A percentile compares a stretch with the other conserved stretches of the same genome.
phyloP scores from a whole-genome alignment of 1,140 invertebrate genomes.

The Dendroctonus valens region DNA sequence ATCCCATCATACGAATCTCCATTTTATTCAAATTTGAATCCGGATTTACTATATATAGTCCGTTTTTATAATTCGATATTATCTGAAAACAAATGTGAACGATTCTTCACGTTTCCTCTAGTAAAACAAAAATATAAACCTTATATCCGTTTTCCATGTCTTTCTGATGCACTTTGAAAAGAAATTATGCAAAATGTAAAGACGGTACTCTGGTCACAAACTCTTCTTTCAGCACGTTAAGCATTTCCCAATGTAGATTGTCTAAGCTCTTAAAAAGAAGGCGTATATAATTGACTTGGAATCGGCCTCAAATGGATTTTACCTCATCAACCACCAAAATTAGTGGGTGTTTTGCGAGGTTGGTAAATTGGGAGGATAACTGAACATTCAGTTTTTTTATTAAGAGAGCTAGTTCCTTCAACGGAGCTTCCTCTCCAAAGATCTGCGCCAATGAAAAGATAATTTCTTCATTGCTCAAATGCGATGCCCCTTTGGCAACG shows the following conservation, averaged over 20 bases:
- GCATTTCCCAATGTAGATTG: constrained; percentile 72
- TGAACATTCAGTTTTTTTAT: constrained; percentile 17
- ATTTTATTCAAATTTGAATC: constrained; percentile 67
- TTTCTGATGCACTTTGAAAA: constrained; percentile 63
- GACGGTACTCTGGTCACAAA: constrained; percentile 73
- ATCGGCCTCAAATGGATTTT: constrained; percentile 34
- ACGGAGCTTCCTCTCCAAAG: constrained; percentile 23
- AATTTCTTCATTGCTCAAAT: constrained; percentile 12
- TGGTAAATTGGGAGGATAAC: not conserved
- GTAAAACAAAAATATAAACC: constrained; percentile 11
- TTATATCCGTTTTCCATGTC: constrained; percentile 60
- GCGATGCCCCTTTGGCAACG: constrained; percentile 12
- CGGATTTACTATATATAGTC: constrained; percentile 64
- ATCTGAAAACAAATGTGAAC: constrained; percentile 28
- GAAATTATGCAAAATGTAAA: constrained; percentile 64
- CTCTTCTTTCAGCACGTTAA: constrained; percentile 61
- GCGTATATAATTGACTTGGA: constrained; percentile 1
- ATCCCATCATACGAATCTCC: constrained; percentile 64
- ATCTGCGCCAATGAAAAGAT: constrained; percentile 31
- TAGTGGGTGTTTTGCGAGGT: constrained; percentile 52
- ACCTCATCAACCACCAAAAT: constrained; percentile 68
- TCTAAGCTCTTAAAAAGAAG: constrained; percentile 62
- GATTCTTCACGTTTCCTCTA: not conserved
- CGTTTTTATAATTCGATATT: constrained; percentile 46
- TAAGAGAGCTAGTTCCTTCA: constrained; percentile 19